phyloP scores from a whole-genome alignment of 2,888 invertebrate genomes.

The Lasioglossum marginatum region DNA sequence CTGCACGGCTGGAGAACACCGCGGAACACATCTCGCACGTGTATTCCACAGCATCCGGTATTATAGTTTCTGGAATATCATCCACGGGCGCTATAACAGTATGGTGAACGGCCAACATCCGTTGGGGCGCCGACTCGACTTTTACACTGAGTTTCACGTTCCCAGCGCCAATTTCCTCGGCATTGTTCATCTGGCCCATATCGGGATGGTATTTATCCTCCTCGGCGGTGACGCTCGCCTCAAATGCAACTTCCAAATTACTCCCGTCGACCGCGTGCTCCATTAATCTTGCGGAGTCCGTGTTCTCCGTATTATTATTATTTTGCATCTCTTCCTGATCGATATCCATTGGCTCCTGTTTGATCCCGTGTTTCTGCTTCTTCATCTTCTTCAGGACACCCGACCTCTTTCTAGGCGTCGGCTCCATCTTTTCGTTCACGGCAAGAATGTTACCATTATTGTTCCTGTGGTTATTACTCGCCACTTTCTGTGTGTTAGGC shows the following conservation, averaged over 20 bases:
- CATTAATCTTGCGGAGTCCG: conserved; percentile 65
- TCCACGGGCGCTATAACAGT: conserved; percentile 83
- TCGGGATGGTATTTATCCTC: conserved; percentile 80
- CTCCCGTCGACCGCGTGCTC: conserved; percentile 77
- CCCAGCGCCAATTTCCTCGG: conserved; percentile 67
- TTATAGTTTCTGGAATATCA: conserved; percentile 85
- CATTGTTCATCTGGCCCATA: conserved; percentile 69
- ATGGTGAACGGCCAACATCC: conserved; percentile 70
- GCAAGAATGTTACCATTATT: conserved; percentile 78
- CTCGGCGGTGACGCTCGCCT: conserved; percentile 76
- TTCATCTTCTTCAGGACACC: conserved; percentile 63
- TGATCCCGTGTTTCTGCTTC: conserved; percentile 70
- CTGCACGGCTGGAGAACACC: conserved; percentile 90
- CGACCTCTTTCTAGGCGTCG: conserved; percentile 66
- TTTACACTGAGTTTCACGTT: conserved; percentile 80
- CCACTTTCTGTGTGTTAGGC: conserved; percentile 61
- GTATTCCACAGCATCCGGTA: conserved; percentile 87
- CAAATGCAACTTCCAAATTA: conserved; percentile 79
- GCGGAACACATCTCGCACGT: conserved; percentile 94
- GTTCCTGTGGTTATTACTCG: conserved; percentile 74
- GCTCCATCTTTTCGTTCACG: conserved; percentile 64
- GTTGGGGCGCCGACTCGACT: conserved; percentile 78
- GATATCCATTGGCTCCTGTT: conserved; percentile 74
- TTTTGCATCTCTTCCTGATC: conserved; percentile 62
- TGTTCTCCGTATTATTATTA: conserved; percentile 71